Percentiles rank a stretch among this genome's conserved stretches.
These are phyloP conservation scores for Carpatolechia fugitivella DNA, from an alignment of 2,888 invertebrate species.

Conservation along the genomic window DNA sequence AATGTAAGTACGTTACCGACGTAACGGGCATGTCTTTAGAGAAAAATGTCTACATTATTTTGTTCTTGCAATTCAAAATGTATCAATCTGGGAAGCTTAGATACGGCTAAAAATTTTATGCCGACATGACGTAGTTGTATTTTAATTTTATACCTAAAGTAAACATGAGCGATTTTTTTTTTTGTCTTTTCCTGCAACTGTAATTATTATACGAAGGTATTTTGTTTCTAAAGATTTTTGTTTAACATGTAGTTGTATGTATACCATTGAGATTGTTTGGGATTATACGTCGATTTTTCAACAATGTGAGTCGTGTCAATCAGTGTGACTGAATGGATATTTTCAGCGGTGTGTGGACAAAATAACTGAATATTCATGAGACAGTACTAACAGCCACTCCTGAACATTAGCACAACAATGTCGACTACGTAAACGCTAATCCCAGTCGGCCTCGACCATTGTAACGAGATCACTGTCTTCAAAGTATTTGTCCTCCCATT, in stretches of 20 bases:
- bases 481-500: slow-evolving; percentile 22
- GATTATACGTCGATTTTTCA: neutral
- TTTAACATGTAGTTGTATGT: too few relatives aligned
- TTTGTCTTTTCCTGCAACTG: too few relatives aligned
- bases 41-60: too few relatives aligned
- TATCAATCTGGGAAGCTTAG: too few relatives aligned
- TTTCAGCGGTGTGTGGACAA: slow-evolving; percentile 59
- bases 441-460: slow-evolving; percentile 56
- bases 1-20: too few relatives aligned
- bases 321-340: slow-evolving; percentile 42
- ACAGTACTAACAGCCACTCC: slow-evolving; percentile 43
- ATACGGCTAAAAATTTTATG: neutral
- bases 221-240: too few relatives aligned
- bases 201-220: too few relatives aligned
- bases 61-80: too few relatives aligned
- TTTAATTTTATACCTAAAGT: too few relatives aligned
- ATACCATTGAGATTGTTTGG: neutral
- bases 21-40: too few relatives aligned
- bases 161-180: too few relatives aligned
- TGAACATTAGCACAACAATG: slow-evolving; percentile 69
- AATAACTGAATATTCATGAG: slow-evolving; percentile 73
- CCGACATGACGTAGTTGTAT: too few relatives aligned
- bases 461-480: slow-evolving; percentile 50
- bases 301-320: neutral
- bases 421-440: slow-evolving; percentile 48